Conservation (phyloP, 2,888 invertebrate species). For the Helleia helle region DNA sequence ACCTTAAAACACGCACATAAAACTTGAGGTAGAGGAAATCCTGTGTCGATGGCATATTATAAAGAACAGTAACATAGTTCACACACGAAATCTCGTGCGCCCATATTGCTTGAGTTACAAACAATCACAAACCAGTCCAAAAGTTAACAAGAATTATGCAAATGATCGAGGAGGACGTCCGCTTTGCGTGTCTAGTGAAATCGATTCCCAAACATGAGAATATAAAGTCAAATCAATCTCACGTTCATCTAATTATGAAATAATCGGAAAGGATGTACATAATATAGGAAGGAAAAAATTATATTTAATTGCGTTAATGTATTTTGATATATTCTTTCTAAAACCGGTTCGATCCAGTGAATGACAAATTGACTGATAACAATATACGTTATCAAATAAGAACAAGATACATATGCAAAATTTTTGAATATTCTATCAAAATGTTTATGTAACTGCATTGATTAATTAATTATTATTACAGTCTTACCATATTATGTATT, state of each 20-base stretch:
- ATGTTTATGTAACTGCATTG: too few relatives aligned
- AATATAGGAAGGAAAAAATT: constrained; percentile 4
- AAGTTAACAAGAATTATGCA: constrained; percentile 38
- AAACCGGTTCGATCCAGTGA: too few relatives aligned
- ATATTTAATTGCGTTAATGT: neutral
- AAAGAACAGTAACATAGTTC: constrained; percentile 7
- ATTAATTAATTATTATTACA: too few relatives aligned
- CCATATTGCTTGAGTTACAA: constrained; percentile 10
- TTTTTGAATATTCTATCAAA: too few relatives aligned
- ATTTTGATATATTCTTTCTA: too few relatives aligned
- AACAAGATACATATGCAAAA: too few relatives aligned
- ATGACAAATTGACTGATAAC: too few relatives aligned
- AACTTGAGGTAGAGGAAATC: constrained; percentile 15
- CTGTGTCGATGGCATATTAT: neutral
- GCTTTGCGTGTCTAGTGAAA: constrained; percentile 25
- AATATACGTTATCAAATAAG: too few relatives aligned
- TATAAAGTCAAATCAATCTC: constrained; percentile 3
- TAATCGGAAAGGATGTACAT: constrained; percentile 2
- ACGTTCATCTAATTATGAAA: neutral
- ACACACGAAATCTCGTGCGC: constrained; percentile 6
- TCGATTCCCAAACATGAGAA: constrained; percentile 14
- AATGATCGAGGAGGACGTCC: constrained; percentile 54
- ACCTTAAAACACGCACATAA: neutral
- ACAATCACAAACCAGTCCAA: constrained; percentile 21
- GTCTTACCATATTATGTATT: too few relatives aligned